These are phyloP conservation scores for Ciona savignyi DNA, from an alignment of 23 tunicate species.

Conservation along the genomic window DNA sequence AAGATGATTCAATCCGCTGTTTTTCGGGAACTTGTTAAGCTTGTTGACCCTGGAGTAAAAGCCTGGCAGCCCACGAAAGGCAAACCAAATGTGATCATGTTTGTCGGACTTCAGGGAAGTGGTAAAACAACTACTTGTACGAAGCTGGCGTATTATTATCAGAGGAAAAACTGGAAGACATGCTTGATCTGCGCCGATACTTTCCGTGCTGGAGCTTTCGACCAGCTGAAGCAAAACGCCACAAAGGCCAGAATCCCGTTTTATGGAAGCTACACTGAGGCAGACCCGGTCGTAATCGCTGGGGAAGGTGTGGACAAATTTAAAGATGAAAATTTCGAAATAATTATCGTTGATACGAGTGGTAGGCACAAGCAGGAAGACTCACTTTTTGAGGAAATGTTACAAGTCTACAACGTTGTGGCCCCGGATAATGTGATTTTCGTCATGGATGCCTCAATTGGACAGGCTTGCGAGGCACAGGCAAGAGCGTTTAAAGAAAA, in stretches of 20 bases:
- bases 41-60: conserved; percentile 92
- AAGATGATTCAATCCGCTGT: conserved; percentile 94
- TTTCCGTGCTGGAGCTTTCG: conserved; percentile 97
- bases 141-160: conserved; percentile 93
- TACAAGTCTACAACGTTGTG: conserved; percentile 91
- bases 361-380: conserved; percentile 99
- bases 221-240: conserved; percentile 92
- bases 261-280: conserved; percentile 93
- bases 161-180: conserved; percentile 92
- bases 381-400: conserved; percentile 98
- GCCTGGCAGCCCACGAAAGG: conserved; percentile 96
- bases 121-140: conserved; percentile 98
- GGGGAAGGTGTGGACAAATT: conserved; percentile 93
- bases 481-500: conserved; percentile 96
- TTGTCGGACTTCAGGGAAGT: conserved; percentile 97
- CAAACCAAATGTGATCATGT: conserved; percentile 85
- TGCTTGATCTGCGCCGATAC: conserved; percentile 95
- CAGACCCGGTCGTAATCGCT: conserved; percentile 94
- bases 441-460: conserved; percentile 99
- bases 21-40: conserved; percentile 81
- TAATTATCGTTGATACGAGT: conserved; percentile 97
- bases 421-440: conserved; percentile 85
- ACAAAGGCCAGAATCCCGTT: conserved; percentile 94
- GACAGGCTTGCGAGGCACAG: conserved; percentile 96
- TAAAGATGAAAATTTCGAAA: conserved; percentile 94